Conservation (phyloP, 2,888 invertebrate genomes). For the Ryuthela nishihirai region DNA sequence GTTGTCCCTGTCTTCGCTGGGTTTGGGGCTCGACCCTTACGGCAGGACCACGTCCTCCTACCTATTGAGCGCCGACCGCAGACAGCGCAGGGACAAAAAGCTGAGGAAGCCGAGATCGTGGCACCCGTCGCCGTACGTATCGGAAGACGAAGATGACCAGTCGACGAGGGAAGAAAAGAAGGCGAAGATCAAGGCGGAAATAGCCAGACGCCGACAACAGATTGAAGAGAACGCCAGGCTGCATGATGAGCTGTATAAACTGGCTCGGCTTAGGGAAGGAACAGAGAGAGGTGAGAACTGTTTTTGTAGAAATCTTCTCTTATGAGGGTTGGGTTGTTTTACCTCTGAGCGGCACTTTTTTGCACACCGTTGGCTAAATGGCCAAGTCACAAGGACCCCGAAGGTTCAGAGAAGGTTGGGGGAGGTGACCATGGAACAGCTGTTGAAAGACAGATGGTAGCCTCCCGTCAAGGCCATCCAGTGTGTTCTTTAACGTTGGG, state of each 20-base stretch:
- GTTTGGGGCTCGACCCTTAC: constrained; percentile 35
- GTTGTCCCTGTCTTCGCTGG: constrained; percentile 9
- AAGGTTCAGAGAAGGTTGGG: too few relatives aligned
- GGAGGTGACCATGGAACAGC: too few relatives aligned
- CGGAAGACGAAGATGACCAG: constrained; percentile 56
- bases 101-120: constrained; percentile 50
- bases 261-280: constrained; percentile 33
- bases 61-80: background rate
- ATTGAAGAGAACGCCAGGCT: constrained; percentile 58
- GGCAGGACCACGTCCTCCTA: constrained; percentile 17
- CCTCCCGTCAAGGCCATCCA: too few relatives aligned
- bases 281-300: background rate
- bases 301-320: too few relatives aligned
- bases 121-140: constrained; percentile 55
- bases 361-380: too few relatives aligned
- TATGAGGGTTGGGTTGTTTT: too few relatives aligned
- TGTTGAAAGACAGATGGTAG: too few relatives aligned
- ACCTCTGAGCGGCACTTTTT: too few relatives aligned
- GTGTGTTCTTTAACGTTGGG: too few relatives aligned
- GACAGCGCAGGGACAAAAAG: background rate
- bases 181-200: constrained; percentile 59
- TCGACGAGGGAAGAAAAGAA: constrained; percentile 58
- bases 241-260: constrained; percentile 54
- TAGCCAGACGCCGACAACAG: constrained; percentile 58
- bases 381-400: too few relatives aligned